A percentile compares a stretch with the other conserved stretches of the same genome.
Conservation (phyloP, 2,113 vertebrate genomes). For the Leiothrix lutea region DNA sequence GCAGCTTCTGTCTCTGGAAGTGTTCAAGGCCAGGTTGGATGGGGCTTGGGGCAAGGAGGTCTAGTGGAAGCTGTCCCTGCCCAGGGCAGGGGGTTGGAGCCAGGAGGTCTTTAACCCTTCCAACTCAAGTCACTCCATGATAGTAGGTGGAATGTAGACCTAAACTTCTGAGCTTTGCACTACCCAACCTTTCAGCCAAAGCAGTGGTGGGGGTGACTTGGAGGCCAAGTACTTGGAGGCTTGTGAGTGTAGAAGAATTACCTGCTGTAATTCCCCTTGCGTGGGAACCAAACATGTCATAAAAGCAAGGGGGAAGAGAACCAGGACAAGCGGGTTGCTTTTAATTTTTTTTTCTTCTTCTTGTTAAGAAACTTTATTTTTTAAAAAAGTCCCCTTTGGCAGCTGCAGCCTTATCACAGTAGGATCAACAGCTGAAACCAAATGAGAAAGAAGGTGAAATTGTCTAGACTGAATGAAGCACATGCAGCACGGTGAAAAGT, state of each 20-base stretch:
- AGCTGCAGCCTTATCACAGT: neutral
- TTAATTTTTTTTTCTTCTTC: neutral
- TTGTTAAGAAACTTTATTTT: conserved; percentile 13
- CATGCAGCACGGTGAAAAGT: neutral
- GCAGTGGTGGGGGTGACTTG: neutral
- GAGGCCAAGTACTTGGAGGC: neutral
- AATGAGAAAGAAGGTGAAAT: conserved; percentile 51
- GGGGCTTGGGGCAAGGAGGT: neutral
- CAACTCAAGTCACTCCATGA: too few species aligned
- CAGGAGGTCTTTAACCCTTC: neutral
- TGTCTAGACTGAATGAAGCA: neutral
- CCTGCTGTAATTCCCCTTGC: neutral
- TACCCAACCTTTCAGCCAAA: neutral
- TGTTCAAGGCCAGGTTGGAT: neutral
- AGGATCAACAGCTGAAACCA: conserved; percentile 31
- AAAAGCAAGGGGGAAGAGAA: neutral
- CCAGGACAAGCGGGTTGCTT: neutral
- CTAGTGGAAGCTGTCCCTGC: neutral
- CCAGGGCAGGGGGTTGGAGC: neutral
- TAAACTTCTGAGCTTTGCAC: neutral
- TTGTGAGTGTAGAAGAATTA: neutral
- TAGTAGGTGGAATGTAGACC: rapidly evolving
- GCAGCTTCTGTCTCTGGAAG: neutral
- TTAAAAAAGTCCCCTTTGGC: conserved; percentile 1
- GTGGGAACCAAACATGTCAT: neutral